Evolutionary conservation across 1,140 invertebrate species (phyloP), one percentile per base, ranked within the genome.

Genomic region (Drosophila malerkotliana): DNA sequence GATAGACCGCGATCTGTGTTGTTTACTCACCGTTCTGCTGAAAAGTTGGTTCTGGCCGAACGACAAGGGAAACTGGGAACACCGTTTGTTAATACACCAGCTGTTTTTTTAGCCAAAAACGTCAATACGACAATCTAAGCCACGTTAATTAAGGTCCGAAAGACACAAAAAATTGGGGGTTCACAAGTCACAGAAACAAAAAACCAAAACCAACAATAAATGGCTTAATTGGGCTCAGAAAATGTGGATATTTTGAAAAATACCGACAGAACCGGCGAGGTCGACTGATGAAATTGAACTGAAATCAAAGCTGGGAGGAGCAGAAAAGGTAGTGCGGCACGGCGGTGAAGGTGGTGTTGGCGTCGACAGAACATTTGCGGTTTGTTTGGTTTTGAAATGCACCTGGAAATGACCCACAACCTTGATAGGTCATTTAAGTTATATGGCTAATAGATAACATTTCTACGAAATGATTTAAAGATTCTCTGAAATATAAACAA

Each of bases 241-340:
- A 28, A 14, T 14, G 14, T 34, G 3, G 44, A 15, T 14, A 14
- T 8, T 8, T 7, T 8, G 3, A 4, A 62, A 21, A 28, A 39
- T 5, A 28, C 7, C 12, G 6, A 28, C 14, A 60, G 47, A 69
- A 71, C 67, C 52, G 67, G 30, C 18, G 67, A 57, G 64, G 51
- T 71, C 52, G 67, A 55, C 48, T 32, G 67, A 49, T 69, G 52
- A 71, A 71, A 39, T 18, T 32, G 34, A 69, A 71, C 52, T 57
- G 52, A 49, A 52, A n/a, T 44, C 26, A 48, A 47, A 47, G 3
- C 34, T 37, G 34, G 34, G 34, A 37, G 34, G 34, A 37, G 34
- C 34, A n/a, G 34, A 12, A 12, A 28, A 28, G 26, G 26, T 6
- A 28, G 26, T 10, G 34, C 34, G 34, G 12, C 10, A 10, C 18